Evolutionary conservation across 2,113 vertebrate species (phyloP).

Genomic region (Saiga tatarica): DNA sequence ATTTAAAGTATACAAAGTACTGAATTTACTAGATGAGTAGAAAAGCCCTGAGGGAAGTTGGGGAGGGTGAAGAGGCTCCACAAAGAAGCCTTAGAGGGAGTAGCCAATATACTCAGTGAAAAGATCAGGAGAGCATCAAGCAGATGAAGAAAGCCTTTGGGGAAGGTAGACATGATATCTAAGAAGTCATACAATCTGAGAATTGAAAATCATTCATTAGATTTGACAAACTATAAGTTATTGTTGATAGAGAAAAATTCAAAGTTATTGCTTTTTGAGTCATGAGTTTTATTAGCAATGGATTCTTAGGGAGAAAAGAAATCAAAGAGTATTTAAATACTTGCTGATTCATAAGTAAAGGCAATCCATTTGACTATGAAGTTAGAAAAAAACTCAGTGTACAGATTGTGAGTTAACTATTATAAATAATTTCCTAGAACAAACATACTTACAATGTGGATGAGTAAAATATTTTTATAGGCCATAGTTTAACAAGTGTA

Average conservation of each 20-base stretch:
- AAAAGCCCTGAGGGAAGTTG: background rate
- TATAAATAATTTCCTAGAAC: background rate
- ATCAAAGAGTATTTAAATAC: background rate
- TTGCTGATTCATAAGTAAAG: background rate
- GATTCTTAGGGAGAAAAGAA: background rate
- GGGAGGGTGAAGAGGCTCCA: background rate
- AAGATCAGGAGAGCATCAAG: background rate
- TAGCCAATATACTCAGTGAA: background rate
- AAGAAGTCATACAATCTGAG: background rate
- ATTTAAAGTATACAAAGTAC: background rate
- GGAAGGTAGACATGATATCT: background rate
- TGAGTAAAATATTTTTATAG: background rate
- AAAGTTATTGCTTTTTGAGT: background rate
- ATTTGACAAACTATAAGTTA: background rate
- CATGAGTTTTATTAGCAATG: background rate
- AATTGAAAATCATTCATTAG: background rate
- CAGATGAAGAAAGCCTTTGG: background rate
- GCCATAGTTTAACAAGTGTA: background rate
- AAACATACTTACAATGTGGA: background rate
- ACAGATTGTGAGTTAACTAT: background rate
- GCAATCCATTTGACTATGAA: background rate
- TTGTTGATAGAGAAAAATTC: background rate
- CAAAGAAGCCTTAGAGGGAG: background rate
- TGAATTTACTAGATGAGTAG: background rate
- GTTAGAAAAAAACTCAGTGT: background rate